Conservation (phyloP, 2,888 invertebrate species). For the Hofmannophila pseudospretella region DNA sequence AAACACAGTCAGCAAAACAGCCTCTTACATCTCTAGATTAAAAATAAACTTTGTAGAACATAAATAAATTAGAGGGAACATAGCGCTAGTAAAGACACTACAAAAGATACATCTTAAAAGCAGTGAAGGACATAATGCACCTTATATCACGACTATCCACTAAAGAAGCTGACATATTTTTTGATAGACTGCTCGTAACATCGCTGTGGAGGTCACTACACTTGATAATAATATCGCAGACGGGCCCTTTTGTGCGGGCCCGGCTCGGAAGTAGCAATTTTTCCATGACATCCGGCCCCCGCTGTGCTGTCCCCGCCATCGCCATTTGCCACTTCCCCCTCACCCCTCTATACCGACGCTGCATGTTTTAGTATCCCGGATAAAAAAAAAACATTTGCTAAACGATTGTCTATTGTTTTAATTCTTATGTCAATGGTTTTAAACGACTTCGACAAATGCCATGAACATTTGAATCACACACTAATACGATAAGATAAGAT, state of each 20-base stretch:
- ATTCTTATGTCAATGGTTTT: background rate
- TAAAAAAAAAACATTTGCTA: conserved; percentile 1
- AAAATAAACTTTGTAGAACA: no score
- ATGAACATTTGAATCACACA: no score
- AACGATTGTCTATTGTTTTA: background rate
- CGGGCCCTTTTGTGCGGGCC: conserved; percentile 53
- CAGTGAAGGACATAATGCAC: conserved; percentile 1
- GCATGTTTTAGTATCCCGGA: conserved; percentile 20
- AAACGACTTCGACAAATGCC: no score
- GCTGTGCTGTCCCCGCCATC: conserved; percentile 53
- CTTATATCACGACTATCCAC: conserved; percentile 18
- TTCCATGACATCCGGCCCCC: conserved; percentile 66
- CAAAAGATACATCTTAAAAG: conserved; percentile 1
- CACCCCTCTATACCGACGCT: conserved; percentile 23
- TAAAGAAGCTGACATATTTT: conserved; percentile 39
- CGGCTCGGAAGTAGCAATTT: conserved; percentile 69
- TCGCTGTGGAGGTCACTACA: conserved; percentile 48
- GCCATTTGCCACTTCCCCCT: no score
- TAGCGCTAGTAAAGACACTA: no score
- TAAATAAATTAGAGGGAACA: no score
- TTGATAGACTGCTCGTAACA: conserved; percentile 47
- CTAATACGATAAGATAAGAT: no score
- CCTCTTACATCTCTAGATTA: no score
- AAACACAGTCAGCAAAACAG: no score
- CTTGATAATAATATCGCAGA: conserved; percentile 59